Evolutionary conservation across 2,113 vertebrate species (phyloP).

Genomic region (Plecotus auritus): DNA sequence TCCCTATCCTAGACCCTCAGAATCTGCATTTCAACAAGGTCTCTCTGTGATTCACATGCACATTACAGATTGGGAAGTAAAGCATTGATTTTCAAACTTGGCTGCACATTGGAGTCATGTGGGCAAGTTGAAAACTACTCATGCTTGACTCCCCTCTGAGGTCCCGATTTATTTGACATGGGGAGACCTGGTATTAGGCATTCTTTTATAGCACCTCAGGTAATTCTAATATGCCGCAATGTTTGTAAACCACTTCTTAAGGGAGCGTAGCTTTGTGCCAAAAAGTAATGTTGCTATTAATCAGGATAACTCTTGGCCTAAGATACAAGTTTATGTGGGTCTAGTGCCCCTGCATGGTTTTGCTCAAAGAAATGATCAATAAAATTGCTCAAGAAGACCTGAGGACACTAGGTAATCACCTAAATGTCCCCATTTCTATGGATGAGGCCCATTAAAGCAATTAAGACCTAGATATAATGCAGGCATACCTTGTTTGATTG

Average conservation of each 20-base stretch:
- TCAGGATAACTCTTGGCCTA: constrained; percentile 58
- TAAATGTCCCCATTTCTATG: constrained; percentile 45
- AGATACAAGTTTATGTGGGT: constrained; percentile 56
- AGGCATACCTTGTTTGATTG: not conserved
- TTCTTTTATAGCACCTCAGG: not conserved
- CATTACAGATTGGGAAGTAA: not conserved
- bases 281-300: constrained; percentile 66
- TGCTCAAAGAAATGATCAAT: constrained; percentile 61
- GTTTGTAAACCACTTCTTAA: not conserved
- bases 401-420: constrained; percentile 70
- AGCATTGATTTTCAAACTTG: not conserved
- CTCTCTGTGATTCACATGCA: not conserved
- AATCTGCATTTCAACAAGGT: not conserved
- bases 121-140: not conserved
- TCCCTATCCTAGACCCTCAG: not conserved
- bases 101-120: not conserved
- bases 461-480: constrained; percentile 64
- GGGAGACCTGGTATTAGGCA: not conserved
- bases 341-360: constrained; percentile 47
- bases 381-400: constrained; percentile 59
- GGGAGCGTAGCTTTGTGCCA: not conserved
- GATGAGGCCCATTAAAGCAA: constrained; percentile 64
- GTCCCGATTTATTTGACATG: not conserved
- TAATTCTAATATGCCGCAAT: not conserved
- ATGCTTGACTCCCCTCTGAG: not conserved